Base-by-base conservation (phyloP, 2,113 vertebrate species). In the Anolis carolinensis region DNA sequence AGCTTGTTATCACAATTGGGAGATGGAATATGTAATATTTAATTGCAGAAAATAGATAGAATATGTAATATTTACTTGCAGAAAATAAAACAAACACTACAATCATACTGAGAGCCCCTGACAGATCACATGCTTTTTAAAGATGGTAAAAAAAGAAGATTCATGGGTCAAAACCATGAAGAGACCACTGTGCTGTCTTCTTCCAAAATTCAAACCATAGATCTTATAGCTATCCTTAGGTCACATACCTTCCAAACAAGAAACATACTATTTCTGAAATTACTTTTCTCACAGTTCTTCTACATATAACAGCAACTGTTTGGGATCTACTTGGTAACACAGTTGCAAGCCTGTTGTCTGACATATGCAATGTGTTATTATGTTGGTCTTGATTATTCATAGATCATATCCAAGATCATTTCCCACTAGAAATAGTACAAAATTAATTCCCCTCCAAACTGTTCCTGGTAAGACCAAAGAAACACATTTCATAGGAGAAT, bases 21-120 rank as follows among this genome's bases (percentile, higher is more conserved):
- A 95, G 94, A 96, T 95, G 95, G 95, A 92, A 93, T 91, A 93
- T 95, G 93, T 90, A 95, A 95, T 94, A 96, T 96, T 96, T 96
- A 95, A 94, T 95, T 95, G 90, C 93, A 92, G 92, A 73, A 89
- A 67, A 88, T 83, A 21, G 94, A 96, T 95, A 94, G 95, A 92
- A 93, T 91, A 93, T 95, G 93, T 90, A 95, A 95, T 94, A 96
- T 96, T 96, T 96, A 95, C 94, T 95, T 95, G 90, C 93, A 92
- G 92, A 73, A 89, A 67, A 88, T 83, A 71, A 85, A 72, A 73
- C 5, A 0, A 0, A 55, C 77, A 89, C 48, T 30, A 44, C 16
- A 77, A 63, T 44, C 78, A 82, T 71, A 70, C 80, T 70, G 70
- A 34, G 3, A 7, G 89, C 16, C 65, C 27, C 82, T 68, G 67